Conservation (phyloP, 1,140 invertebrate genomes). For the Cepaea nemoralis region DNA sequence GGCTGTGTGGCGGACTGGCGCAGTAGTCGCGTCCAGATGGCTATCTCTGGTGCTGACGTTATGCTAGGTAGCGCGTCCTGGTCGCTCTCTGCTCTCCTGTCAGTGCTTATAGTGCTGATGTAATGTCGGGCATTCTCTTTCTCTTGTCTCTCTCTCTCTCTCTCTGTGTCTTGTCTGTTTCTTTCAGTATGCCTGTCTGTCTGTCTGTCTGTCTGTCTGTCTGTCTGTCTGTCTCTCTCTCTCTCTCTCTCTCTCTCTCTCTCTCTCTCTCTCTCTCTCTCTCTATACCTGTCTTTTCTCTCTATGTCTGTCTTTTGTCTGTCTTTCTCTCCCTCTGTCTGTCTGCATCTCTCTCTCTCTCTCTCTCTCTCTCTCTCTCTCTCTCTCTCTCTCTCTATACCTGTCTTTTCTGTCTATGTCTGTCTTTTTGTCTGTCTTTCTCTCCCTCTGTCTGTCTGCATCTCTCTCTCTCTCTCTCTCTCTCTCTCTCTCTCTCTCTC, state of each 20-base stretch:
- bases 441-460: no score
- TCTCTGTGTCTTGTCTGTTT: not conserved
- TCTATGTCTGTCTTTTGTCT: no score
- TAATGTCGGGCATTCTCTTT: not conserved
- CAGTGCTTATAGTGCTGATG: slow-evolving; percentile 13
- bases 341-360: not conserved
- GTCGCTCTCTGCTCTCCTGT: not conserved
- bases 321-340: not conserved
- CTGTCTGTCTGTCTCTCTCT: slow-evolving; percentile 9
- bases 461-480: not conserved
- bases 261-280: not conserved
- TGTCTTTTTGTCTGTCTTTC: no score
- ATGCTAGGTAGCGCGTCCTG: not conserved
- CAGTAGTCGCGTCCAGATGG: not conserved
- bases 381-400: no score
- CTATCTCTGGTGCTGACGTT: not conserved
- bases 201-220: not conserved
- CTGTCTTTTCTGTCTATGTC: no score
- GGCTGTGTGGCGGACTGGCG: not conserved
- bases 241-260: slow-evolving; percentile 18
- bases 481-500: no score
- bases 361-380: not conserved
- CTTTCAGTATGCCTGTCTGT: not conserved
- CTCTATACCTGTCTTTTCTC: not conserved
- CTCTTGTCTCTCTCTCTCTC: not conserved